Conservation (phyloP, 2,113 vertebrate species). For the Crotalus tigris region DNA sequence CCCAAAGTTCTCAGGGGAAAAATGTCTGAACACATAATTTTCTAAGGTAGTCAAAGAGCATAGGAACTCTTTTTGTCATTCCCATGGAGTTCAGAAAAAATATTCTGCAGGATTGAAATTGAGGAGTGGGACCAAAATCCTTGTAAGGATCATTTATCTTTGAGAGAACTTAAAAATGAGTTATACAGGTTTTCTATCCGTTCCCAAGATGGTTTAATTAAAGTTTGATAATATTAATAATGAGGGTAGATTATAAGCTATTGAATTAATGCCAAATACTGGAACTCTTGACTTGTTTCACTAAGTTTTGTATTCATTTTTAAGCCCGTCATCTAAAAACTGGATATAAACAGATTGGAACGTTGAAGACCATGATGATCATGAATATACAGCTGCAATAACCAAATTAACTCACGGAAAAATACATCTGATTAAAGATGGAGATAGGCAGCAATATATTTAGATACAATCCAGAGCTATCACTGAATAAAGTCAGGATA, state of each 20-base stretch:
- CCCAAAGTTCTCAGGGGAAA: background rate
- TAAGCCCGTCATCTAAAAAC: background rate
- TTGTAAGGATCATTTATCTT: background rate
- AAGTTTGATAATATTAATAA: background rate
- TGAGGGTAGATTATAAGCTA: background rate
- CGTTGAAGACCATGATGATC: background rate
- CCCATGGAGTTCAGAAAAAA: background rate
- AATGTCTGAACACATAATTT: background rate
- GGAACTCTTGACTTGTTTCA: too few relatives aligned
- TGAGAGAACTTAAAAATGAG: background rate
- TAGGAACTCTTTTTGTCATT: background rate
- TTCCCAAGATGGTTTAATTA: background rate
- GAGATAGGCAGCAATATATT: background rate
- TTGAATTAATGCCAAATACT: background rate
- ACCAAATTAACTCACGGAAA: background rate
- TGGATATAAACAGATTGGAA: background rate
- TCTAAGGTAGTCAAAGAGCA: background rate
- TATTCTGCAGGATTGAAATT: background rate
- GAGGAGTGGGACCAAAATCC: background rate
- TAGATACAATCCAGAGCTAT: background rate
- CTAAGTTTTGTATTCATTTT: background rate
- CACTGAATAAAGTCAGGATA: background rate
- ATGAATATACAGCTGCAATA: background rate
- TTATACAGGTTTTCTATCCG: background rate
- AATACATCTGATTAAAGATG: background rate